A percentile compares a stretch with the other conserved stretches of the same genome.
Conservation (phyloP, 2,888 invertebrate species). For the Philonicus albiceps region DNA sequence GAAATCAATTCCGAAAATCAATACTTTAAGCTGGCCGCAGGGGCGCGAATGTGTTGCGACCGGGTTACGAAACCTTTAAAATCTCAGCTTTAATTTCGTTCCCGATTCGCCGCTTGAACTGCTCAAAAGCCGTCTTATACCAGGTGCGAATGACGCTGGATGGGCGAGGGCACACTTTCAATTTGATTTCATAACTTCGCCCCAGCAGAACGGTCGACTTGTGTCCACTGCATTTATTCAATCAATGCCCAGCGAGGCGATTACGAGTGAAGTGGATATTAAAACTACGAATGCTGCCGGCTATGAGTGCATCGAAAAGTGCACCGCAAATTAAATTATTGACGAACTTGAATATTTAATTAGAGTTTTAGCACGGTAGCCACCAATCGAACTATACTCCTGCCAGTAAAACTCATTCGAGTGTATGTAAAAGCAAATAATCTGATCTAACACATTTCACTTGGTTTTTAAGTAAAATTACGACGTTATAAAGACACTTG, state of each 20-base stretch:
- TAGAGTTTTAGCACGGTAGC: background rate
- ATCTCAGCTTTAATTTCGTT: slow-evolving; percentile 4
- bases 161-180: background rate
- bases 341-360: background rate
- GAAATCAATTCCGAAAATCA: slow-evolving; percentile 22
- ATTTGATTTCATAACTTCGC: background rate
- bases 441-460: too few relatives aligned
- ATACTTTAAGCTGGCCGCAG: background rate
- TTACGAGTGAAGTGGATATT: background rate
- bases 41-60: background rate
- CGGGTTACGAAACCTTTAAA: slow-evolving; percentile 20
- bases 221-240: background rate
- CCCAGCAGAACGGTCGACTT: background rate
- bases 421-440: too few relatives aligned
- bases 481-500: too few relatives aligned
- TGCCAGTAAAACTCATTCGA: background rate
- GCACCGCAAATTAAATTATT: background rate
- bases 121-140: background rate
- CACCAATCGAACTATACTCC: too few relatives aligned
- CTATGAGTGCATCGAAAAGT: background rate
- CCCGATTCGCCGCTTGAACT: background rate
- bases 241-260: background rate
- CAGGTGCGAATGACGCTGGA: background rate
- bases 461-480: too few relatives aligned
- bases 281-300: background rate